phyloP scores from a whole-genome alignment of 1,140 invertebrate species.

The Atopsyche davidsoni region DNA sequence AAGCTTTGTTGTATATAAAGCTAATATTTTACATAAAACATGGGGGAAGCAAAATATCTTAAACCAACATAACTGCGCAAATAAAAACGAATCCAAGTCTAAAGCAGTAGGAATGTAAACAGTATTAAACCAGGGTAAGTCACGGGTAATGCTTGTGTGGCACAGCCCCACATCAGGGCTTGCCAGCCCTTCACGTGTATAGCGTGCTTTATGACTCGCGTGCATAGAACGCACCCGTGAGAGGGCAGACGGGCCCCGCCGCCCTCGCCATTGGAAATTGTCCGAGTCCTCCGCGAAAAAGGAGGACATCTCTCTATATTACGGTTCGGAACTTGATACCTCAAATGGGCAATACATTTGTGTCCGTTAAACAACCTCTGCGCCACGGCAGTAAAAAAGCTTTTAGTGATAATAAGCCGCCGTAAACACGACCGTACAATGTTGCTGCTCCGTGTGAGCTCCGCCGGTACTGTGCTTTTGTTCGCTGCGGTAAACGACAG shows the following conservation, averaged over 20 bases:
- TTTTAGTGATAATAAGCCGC: constrained; percentile 31
- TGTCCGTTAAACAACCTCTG: constrained; percentile 27
- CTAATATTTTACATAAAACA: too few species aligned
- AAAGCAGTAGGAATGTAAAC: too few species aligned
- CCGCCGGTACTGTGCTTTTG: background rate
- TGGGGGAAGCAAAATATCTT: too few species aligned
- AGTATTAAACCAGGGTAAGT: too few species aligned
- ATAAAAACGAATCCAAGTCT: too few species aligned
- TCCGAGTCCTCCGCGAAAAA: constrained; percentile 14
- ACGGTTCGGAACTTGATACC: constrained; percentile 29
- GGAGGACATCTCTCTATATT: constrained; percentile 24
- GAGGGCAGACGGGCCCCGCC: background rate
- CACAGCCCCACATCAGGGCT: too few species aligned
- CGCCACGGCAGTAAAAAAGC: constrained; percentile 29
- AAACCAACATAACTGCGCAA: too few species aligned
- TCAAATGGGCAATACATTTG: constrained; percentile 30
- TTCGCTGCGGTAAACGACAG: background rate
- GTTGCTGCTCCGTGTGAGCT: constrained; percentile 28
- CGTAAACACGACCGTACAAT: constrained; percentile 29
- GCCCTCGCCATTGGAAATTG: constrained; percentile 8
- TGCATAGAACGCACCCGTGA: too few species aligned
- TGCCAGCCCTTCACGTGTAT: too few species aligned
- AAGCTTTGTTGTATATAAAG: too few species aligned
- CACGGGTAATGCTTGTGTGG: too few species aligned
- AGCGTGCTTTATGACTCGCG: constrained; percentile 27